Conservation (phyloP, 2,797 vertebrate species). For the Ataeniobius toweri region DNA sequence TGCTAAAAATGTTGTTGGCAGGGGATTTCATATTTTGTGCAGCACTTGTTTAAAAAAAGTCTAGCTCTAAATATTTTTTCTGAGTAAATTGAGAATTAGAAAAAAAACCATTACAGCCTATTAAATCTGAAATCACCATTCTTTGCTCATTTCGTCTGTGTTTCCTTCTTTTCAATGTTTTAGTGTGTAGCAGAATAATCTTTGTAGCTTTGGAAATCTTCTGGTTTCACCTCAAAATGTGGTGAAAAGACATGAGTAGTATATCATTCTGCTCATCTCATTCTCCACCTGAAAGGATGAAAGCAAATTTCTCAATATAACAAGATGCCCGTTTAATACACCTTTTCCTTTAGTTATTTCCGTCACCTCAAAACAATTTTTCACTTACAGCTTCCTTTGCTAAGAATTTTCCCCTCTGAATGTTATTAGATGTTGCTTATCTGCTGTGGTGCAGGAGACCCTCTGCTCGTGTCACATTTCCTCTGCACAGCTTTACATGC, state of each 20-base stretch:
- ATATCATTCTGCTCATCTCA: background rate
- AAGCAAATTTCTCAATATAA: background rate
- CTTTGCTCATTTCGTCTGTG: background rate
- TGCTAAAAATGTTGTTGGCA: too few relatives aligned
- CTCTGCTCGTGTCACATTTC: conserved; percentile 53
- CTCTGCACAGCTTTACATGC: conserved; percentile 63
- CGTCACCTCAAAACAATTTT: conserved; percentile 9
- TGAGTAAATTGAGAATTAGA: background rate
- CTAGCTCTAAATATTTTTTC: background rate
- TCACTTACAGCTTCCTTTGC: background rate
- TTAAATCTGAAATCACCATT: background rate
- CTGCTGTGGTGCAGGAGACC: conserved; percentile 59
- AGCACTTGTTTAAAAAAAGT: background rate
- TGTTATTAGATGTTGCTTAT: conserved; percentile 40
- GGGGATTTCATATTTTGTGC: background rate
- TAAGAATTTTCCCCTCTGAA: conserved; percentile 27
- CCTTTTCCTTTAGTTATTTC: background rate
- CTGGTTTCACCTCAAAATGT: background rate
- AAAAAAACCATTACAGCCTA: background rate
- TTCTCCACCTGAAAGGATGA: background rate
- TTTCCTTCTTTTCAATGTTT: background rate
- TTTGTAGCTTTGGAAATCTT: background rate
- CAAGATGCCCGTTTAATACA: conserved; percentile 13
- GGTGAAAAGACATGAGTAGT: background rate
- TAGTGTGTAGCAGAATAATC: background rate